Evolutionary conservation across 1,140 invertebrate genomes (phyloP).

Genomic region (Bombus sylvicola): DNA sequence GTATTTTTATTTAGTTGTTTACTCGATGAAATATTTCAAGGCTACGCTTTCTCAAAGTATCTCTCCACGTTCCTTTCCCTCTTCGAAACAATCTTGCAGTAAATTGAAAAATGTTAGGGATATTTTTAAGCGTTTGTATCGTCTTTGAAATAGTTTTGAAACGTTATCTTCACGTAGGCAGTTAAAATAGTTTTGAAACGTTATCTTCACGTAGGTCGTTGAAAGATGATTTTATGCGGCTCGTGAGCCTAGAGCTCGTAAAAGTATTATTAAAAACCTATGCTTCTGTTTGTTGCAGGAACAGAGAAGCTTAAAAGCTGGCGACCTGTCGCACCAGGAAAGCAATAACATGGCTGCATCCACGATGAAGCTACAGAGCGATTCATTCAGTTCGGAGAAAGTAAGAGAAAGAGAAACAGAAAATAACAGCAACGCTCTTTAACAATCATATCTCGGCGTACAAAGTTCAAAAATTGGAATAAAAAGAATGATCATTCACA

Average conservation of each 20-base stretch:
- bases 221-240: not conserved
- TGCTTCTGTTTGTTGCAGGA: conserved; percentile 84
- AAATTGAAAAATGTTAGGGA: not conserved
- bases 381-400: conserved; percentile 93
- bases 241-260: not conserved
- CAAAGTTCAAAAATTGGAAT: too few relatives aligned
- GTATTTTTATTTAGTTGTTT: not conserved
- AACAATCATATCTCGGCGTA: too few relatives aligned
- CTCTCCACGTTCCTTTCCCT: not conserved
- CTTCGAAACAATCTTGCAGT: not conserved
- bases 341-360: conserved; percentile 90
- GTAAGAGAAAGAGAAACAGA: conserved; percentile 64
- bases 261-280: conserved; percentile 16
- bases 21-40: not conserved
- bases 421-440: not conserved
- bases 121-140: not conserved
- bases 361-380: conserved; percentile 92
- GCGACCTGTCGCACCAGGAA: conserved; percentile 92
- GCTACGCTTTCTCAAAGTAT: not conserved
- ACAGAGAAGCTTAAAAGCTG: conserved; percentile 90
- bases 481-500: not conserved
- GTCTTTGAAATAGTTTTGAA: not conserved
- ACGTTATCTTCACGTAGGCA: not conserved
- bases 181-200: not conserved
- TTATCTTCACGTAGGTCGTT: not conserved